Evolutionary conservation across 2,113 vertebrate genomes (phyloP).

Genomic region (Ramphastos sulfuratus): DNA sequence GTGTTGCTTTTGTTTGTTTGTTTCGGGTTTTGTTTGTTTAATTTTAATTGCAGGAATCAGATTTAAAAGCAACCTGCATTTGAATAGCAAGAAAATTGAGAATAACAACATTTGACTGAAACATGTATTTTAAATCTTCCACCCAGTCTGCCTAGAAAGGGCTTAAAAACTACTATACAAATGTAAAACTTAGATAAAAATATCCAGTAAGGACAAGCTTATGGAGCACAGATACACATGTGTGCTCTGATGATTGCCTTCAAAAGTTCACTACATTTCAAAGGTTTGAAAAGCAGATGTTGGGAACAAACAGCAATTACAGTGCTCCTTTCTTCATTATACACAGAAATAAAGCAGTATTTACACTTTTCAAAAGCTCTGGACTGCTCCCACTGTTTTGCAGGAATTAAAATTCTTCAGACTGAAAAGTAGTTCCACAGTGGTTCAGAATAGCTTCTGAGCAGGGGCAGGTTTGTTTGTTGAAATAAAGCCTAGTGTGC

Average conservation of each 20-base stretch:
- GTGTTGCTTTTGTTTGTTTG: too few relatives aligned
- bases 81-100: background rate
- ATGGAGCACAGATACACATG: background rate
- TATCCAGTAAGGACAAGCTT: background rate
- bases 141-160: background rate
- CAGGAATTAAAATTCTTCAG: background rate
- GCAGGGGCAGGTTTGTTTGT: background rate
- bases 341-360: conserved; percentile 40
- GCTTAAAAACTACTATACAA: conserved; percentile 1
- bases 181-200: conserved; percentile 30
- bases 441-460: background rate
- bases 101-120: background rate
- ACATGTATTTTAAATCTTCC: background rate
- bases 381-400: background rate
- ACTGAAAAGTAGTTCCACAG: background rate
- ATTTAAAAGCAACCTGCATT: background rate
- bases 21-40: background rate
- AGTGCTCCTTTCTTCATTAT: background rate
- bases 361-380: conserved; percentile 18
- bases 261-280: background rate
- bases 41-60: background rate
- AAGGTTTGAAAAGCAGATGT: background rate
- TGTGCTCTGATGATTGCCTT: background rate
- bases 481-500: background rate
- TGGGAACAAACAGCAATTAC: conserved; percentile 21